Conservation (phyloP, 2,113 vertebrate genomes). For the Malaclemys terrapin region DNA sequence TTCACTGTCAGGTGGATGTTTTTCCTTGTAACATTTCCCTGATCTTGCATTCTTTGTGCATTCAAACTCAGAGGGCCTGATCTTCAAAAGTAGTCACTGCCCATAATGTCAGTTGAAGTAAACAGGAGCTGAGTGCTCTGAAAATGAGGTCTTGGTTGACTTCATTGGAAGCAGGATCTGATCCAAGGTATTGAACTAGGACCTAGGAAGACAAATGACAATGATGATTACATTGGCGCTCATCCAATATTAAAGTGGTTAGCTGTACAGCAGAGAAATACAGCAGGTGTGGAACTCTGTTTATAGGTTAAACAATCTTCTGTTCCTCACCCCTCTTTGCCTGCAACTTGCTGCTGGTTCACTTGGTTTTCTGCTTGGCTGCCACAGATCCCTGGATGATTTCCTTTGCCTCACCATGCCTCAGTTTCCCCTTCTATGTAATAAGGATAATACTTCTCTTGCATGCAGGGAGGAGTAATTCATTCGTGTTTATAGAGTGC, state of each 20-base stretch:
- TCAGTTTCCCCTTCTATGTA: neutral
- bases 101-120: neutral
- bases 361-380: neutral
- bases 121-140: neutral
- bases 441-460: fast-evolving
- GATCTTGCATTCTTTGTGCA: fast-evolving
- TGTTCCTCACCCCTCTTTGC: neutral
- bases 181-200: fast-evolving
- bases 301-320: neutral
- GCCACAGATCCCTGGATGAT: neutral
- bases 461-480: neutral
- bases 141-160: neutral
- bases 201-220: neutral
- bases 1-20: fast-evolving
- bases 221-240: neutral
- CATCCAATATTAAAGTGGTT: neutral
- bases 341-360: neutral
- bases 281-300: fast-evolving
- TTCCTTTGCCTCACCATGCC: neutral
- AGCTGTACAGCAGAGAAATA: fast-evolving
- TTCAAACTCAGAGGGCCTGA: neutral
- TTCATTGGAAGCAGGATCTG: neutral
- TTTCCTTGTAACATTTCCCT: neutral
- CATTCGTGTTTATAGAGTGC: neutral
- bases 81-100: neutral